Percentiles rank a stretch among this genome's conserved stretches.
Conservation (phyloP, 2,888 invertebrate species). For the Psococerastis gibbosa region DNA sequence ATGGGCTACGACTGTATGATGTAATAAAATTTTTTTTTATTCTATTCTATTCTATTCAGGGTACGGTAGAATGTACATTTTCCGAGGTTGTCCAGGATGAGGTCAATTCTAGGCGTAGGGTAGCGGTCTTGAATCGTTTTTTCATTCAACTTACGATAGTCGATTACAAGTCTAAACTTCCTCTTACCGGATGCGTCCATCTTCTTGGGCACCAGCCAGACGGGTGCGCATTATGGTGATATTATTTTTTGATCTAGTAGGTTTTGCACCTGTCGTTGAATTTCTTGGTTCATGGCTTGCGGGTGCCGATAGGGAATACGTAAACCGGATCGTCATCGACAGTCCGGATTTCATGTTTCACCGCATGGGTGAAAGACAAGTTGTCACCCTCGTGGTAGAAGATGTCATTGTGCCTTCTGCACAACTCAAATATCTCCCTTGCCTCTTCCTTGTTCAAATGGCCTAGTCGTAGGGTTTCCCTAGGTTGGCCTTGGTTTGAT, state of each 20-base stretch:
- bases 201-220: slow-evolving; percentile 17
- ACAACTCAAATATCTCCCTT: not conserved
- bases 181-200: slow-evolving; percentile 15
- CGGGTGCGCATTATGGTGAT: slow-evolving; percentile 15
- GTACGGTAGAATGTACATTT: slow-evolving; percentile 4
- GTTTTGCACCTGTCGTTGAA: no score
- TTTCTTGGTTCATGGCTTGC: slow-evolving; percentile 14
- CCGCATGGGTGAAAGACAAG: slow-evolving; percentile 11
- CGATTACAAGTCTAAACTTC: not conserved
- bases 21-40: not conserved
- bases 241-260: slow-evolving; percentile 14
- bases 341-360: slow-evolving; percentile 14
- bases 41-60: not conserved
- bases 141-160: no score
- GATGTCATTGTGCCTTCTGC: not conserved
- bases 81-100: slow-evolving; percentile 5
- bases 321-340: slow-evolving; percentile 14
- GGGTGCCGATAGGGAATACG: slow-evolving; percentile 15
- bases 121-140: slow-evolving; percentile 6
- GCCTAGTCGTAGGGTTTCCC: slow-evolving; percentile 1
- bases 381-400: no score
- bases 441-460: not conserved
- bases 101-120: slow-evolving; percentile 8
- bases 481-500: not conserved
- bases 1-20: not conserved